A percentile compares a stretch with the other conserved stretches of the same genome.
Conservation (phyloP, 1,140 invertebrate species). For the Caenorhabditis latens region DNA sequence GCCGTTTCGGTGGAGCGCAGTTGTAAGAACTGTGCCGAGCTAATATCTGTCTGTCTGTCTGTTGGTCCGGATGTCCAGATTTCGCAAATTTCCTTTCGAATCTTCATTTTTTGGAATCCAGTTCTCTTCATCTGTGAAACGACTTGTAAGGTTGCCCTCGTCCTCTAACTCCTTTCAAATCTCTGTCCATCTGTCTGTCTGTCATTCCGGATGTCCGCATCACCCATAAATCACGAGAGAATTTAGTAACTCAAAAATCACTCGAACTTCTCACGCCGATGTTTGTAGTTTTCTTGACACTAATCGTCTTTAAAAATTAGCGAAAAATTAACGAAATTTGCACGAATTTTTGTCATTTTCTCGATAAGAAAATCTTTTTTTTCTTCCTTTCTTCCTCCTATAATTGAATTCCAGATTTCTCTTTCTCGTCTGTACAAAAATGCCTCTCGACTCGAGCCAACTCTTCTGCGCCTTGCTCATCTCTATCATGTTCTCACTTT, state of each 20-base stretch:
- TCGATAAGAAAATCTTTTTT: background rate
- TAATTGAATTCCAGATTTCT: background rate
- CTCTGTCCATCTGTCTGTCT: too few relatives aligned
- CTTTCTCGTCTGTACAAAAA: background rate
- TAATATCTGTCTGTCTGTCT: too few relatives aligned
- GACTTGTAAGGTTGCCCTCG: too few relatives aligned
- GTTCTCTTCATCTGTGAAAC: too few relatives aligned
- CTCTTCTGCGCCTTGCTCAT: slow-evolving; percentile 1
- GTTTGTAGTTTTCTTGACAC: slow-evolving; percentile 44
- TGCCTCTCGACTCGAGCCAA: slow-evolving; percentile 7
- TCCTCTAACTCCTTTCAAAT: too few relatives aligned
- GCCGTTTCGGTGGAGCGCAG: too few relatives aligned
- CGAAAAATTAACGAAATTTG: background rate
- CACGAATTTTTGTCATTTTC: background rate
- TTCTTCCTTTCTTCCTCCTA: background rate
- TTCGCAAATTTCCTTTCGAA: too few relatives aligned
- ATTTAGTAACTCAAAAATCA: slow-evolving; percentile 26
- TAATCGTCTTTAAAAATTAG: slow-evolving; percentile 49
- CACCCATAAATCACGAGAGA: too few relatives aligned
- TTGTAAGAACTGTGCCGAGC: too few relatives aligned
- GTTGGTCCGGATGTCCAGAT: too few relatives aligned
- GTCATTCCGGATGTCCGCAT: too few relatives aligned
- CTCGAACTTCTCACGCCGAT: background rate
- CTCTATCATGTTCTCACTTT: slow-evolving; percentile 2
- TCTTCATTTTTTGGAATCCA: too few relatives aligned